Conservation (phyloP, 2,113 vertebrate species). For the Calidris pugnax region DNA sequence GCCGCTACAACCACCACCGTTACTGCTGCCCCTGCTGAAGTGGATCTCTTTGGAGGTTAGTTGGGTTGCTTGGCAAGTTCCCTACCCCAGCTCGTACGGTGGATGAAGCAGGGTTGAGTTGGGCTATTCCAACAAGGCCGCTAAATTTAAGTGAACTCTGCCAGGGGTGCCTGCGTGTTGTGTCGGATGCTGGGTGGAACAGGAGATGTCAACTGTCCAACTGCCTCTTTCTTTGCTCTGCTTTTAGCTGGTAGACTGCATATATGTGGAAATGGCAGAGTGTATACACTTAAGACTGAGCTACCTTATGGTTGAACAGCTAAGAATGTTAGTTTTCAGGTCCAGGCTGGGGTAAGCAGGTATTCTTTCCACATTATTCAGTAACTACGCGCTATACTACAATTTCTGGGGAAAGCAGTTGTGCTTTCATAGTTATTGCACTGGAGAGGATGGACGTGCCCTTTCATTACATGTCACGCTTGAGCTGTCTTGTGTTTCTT, state of each 20-base stretch:
- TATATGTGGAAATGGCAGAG: background rate
- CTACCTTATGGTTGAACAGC: background rate
- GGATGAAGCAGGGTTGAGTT: background rate
- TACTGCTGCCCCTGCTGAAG: slow-evolving; percentile 82
- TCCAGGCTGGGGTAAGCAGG: background rate
- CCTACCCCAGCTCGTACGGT: background rate
- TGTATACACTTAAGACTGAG: background rate
- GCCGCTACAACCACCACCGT: slow-evolving; percentile 67
- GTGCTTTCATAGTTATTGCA: background rate
- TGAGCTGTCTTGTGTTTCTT: background rate
- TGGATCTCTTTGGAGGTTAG: slow-evolving; percentile 99
- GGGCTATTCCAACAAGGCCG: background rate
- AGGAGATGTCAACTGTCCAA: background rate
- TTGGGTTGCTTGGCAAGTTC: slow-evolving; percentile 28
- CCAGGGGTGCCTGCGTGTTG: background rate
- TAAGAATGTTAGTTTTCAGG: background rate
- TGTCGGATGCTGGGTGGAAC: background rate
- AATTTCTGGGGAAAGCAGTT: background rate
- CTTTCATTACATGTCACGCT: fast-evolving
- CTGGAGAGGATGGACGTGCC: background rate
- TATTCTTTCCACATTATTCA: background rate
- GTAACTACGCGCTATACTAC: background rate
- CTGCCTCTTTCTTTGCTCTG: background rate
- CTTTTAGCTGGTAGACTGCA: background rate
- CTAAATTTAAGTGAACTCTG: background rate